Conservation (phyloP, 1,140 invertebrate species). For the Penaeus indicus region DNA sequence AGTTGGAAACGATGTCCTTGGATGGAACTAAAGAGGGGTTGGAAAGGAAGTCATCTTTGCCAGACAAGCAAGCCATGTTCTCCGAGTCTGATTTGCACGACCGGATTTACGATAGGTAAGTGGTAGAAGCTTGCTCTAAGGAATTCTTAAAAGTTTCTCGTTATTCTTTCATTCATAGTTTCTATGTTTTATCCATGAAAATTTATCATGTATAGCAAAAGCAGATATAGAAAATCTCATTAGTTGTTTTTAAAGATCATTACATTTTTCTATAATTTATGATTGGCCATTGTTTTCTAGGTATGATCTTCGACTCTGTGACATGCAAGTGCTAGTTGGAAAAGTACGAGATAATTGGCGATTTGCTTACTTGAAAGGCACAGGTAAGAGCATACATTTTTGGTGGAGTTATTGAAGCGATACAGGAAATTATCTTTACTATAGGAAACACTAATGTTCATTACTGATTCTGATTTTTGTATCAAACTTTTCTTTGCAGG, state of each 20-base stretch:
- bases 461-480: not conserved
- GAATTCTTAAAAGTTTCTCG: too few relatives aligned
- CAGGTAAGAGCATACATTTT: conserved; percentile 73
- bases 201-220: too few relatives aligned
- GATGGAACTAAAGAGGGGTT: conserved; percentile 67
- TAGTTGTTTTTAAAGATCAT: not conserved
- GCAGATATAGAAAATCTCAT: too few relatives aligned
- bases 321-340: conserved; percentile 80
- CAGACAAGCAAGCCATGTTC: conserved; percentile 67
- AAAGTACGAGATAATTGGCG: conserved; percentile 91
- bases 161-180: not conserved
- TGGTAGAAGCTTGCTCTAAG: too few relatives aligned
- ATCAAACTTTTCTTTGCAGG: conserved; percentile 57
- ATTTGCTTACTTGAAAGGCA: conserved; percentile 85
- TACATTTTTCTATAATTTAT: conserved; percentile 12
- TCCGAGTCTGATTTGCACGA: conserved; percentile 80
- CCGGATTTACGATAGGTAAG: conserved; percentile 81
- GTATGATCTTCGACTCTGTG: conserved; percentile 65
- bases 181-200: too few relatives aligned
- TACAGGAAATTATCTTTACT: not conserved
- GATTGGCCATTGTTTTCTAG: conserved; percentile 31
- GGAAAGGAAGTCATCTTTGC: conserved; percentile 53
- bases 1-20: conserved; percentile 27
- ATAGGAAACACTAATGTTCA: not conserved
- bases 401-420: too few relatives aligned